Conservation (phyloP, 2,888 invertebrate species). For the Campaea margaritaria region DNA sequence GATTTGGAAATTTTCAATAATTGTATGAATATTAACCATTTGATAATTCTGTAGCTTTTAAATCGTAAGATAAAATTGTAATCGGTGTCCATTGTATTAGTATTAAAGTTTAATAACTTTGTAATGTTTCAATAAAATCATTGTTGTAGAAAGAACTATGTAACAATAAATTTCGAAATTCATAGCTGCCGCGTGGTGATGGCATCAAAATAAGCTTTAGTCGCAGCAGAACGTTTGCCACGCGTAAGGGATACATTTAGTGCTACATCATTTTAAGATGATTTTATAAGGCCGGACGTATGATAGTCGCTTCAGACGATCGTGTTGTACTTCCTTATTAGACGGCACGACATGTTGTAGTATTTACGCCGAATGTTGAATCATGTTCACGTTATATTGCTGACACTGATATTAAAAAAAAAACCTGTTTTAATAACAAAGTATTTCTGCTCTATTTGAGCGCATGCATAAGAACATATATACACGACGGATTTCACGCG, state of each 20-base stretch:
- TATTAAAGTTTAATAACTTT: neutral
- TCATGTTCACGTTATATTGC: neutral
- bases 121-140: neutral
- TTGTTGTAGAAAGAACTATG: neutral
- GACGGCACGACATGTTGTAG: too few species aligned
- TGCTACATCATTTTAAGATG: too few species aligned
- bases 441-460: too few species aligned
- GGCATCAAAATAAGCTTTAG: too few species aligned
- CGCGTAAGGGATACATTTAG: neutral
- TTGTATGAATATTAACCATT: neutral
- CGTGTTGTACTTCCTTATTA: too few species aligned
- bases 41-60: conserved; percentile 34
- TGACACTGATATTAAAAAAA: too few species aligned
- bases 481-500: too few species aligned
- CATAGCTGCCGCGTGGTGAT: neutral
- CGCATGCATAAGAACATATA: too few species aligned
- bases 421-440: too few species aligned
- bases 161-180: neutral
- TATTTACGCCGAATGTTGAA: too few species aligned
- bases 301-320: neutral
- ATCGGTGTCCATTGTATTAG: conserved; percentile 7
- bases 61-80: conserved; percentile 10
- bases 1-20: conserved; percentile 14
- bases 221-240: neutral
- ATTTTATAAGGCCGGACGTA: too few species aligned